phyloP scores from a whole-genome alignment of 1,140 invertebrate species.

The Saxidomus purpurata region DNA sequence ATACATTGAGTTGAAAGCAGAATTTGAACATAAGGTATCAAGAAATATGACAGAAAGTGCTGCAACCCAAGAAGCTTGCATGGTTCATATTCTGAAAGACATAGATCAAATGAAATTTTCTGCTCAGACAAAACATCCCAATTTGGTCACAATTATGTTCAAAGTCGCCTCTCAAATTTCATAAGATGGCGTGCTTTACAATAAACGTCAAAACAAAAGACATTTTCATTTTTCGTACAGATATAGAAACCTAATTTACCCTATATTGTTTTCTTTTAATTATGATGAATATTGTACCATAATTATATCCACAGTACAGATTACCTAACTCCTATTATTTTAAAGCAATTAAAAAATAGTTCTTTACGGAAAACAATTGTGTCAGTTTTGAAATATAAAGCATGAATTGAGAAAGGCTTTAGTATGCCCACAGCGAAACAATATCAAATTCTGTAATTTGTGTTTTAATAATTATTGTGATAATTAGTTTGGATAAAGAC shows the following conservation, averaged over 20 bases:
- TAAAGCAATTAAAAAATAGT: conserved; percentile 16
- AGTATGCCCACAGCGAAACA: background rate
- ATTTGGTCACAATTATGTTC: conserved; percentile 39
- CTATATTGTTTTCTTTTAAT: conserved; percentile 27
- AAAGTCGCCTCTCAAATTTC: background rate
- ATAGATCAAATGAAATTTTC: background rate
- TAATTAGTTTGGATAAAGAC: background rate
- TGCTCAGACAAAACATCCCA: conserved; percentile 41
- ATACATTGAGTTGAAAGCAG: too few relatives aligned
- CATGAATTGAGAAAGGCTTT: background rate
- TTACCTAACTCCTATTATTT: background rate
- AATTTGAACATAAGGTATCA: too few relatives aligned
- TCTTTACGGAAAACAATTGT: conserved; percentile 4
- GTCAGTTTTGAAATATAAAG: conserved; percentile 5
- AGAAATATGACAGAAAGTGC: too few relatives aligned
- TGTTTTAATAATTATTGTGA: background rate
- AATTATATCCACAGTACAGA: background rate
- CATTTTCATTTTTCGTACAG: background rate
- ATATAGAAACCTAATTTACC: background rate
- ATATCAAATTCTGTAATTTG: background rate
- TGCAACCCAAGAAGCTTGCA: too few relatives aligned
- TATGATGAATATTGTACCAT: background rate
- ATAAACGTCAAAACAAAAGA: conserved; percentile 31
- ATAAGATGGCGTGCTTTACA: background rate
- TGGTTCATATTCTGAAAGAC: too few relatives aligned